Conservation (phyloP, 2,113 vertebrate species). For the Scytalopus superciliaris region DNA sequence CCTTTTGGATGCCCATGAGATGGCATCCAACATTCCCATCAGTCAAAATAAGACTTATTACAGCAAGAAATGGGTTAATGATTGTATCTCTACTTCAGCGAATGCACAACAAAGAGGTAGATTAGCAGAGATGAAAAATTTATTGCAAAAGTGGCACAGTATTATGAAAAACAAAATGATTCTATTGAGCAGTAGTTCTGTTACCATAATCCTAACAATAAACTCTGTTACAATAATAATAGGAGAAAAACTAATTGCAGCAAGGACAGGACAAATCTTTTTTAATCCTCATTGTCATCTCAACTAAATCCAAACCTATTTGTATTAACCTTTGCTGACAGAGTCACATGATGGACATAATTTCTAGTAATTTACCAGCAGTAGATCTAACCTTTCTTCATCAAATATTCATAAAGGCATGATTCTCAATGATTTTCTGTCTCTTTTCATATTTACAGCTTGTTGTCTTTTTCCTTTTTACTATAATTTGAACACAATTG, state of each 20-base stretch:
- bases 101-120: constrained; percentile 66
- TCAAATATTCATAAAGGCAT: constrained; percentile 98
- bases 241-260: constrained; percentile 84
- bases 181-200: constrained; percentile 34
- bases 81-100: constrained; percentile 39
- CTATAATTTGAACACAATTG: constrained; percentile 86
- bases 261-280: constrained; percentile 83
- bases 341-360: constrained; percentile 88
- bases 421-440: constrained; percentile 99
- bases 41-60: neutral
- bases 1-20: neutral
- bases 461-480: constrained; percentile 90
- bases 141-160: constrained; percentile 54
- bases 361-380: constrained; percentile 94
- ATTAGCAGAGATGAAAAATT: constrained; percentile 75
- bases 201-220: constrained; percentile 68
- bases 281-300: constrained; percentile 86
- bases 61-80: constrained; percentile 63
- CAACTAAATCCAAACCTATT: constrained; percentile 85
- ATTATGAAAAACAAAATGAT: constrained; percentile 63
- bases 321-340: constrained; percentile 94
- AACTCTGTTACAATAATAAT: constrained; percentile 73
- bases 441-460: constrained; percentile 94
- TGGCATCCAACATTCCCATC: neutral
- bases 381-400: constrained; percentile 89